Conservation (phyloP, 2,797 vertebrate genomes). For the Steatocranus sp. region DNA sequence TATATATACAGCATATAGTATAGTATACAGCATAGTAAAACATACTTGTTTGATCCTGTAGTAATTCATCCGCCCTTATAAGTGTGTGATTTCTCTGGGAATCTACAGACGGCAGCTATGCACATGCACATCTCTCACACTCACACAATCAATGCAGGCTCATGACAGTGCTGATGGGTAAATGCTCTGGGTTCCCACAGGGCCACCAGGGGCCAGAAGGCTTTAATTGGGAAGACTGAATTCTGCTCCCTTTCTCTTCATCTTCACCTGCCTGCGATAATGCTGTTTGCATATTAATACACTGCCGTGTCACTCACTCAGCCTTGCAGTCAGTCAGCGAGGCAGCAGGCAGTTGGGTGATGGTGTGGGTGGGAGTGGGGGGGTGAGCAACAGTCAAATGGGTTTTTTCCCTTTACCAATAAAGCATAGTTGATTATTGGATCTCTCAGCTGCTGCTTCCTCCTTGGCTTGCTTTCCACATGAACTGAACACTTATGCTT, state of each 20-base stretch:
- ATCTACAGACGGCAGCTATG: background rate
- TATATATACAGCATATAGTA: background rate
- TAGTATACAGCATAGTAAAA: background rate
- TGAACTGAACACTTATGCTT: slow-evolving; percentile 37
- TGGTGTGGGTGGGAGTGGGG: background rate
- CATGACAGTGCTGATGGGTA: slow-evolving; percentile 88
- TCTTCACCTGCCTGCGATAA: slow-evolving; percentile 77
- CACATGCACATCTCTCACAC: slow-evolving; percentile 3
- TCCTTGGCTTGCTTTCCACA: slow-evolving; percentile 6
- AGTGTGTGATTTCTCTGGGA: background rate
- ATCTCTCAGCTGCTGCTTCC: slow-evolving; percentile 18
- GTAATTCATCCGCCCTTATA: background rate
- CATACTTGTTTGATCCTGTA: background rate
- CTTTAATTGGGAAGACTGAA: slow-evolving; percentile 89
- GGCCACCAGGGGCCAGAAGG: slow-evolving; percentile 78
- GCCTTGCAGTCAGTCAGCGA: slow-evolving; percentile 69
- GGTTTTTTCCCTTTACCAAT: slow-evolving; percentile 72
- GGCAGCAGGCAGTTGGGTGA: slow-evolving; percentile 60
- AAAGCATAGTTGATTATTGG: slow-evolving; percentile 64
- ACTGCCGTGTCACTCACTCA: slow-evolving; percentile 80
- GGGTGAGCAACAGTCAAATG: slow-evolving; percentile 75
- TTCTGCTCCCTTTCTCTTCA: slow-evolving; percentile 76
- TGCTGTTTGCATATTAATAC: slow-evolving; percentile 91
- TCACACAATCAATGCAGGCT: slow-evolving; percentile 85
- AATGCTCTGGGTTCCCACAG: slow-evolving; percentile 85